Evolutionary conservation across 1,140 invertebrate species (phyloP), one percentile per base, ranked within the genome.

Genomic region (Battus philenor): DNA sequence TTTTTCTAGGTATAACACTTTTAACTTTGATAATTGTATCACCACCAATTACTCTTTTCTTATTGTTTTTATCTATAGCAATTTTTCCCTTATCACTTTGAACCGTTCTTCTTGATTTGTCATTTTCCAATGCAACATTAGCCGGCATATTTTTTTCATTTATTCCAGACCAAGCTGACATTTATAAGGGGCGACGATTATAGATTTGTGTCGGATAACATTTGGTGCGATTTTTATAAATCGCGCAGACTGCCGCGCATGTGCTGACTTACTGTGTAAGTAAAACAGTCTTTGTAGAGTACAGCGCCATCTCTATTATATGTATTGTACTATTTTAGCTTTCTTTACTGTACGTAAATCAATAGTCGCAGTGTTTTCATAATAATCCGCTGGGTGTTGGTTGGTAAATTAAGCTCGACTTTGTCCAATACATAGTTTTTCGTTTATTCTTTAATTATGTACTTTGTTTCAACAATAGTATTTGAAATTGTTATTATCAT

Each of bases 181-280:
- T 76, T 76, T 78, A 60, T 51, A 59, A 58, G 64, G 57, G 54
- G 61, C 68, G 64, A 65, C 73, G 68, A 78, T 77, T 81, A 84
- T 84, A 76, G 80, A 81, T 81, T 81, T 76, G 61, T 64, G 74
- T 65, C 66, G 67, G 64, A 59, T 47, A 65, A 65, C 68, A 77
- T 80, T 81, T 78, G 75, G 57, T 59, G 55, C 54, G 68, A 81
- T 73, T 81, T 82, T 81, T 81, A 76, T 81, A 84, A 74, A 76
- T 74, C 77, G 73, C 79, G 77, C 79, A 83, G 62, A 29, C 60
- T 63, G 73, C 68, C 73, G 77, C 79, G 79, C 79, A 83, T 72
- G 54, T 68, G 47, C 20, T 64, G 65, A 65, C 67, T 57, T 47
- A 32, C 36, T 44, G 9, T 10, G 64, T 70, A 53, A 72, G 41